Conservation (phyloP, 37 sponge, comb jelly and placozoan species). For the Ianthella basta region DNA sequence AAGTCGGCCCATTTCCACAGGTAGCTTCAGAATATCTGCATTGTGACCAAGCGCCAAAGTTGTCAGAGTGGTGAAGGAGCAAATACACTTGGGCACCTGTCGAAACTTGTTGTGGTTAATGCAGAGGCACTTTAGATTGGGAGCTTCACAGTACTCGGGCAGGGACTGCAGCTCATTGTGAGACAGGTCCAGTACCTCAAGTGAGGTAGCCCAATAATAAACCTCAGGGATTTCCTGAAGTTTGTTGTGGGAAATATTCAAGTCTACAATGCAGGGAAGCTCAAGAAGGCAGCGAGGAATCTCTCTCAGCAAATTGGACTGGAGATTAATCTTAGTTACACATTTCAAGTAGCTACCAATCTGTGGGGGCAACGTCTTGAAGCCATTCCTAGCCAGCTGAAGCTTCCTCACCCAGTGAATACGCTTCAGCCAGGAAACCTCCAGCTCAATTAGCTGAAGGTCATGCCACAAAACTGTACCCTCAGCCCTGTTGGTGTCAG, state of each 20-base stretch:
- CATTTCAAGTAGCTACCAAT: constrained; percentile 34
- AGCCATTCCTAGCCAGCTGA: constrained; percentile 33
- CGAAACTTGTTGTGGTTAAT: constrained; percentile 77
- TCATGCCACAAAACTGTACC: constrained; percentile 51
- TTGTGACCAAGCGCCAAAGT: constrained; percentile 70
- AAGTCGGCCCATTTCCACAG: constrained; percentile 48
- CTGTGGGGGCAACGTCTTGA: constrained; percentile 44
- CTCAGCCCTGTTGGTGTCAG: constrained; percentile 42
- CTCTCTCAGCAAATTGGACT: constrained; percentile 68
- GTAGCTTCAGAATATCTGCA: constrained; percentile 62
- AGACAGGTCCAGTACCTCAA: constrained; percentile 76
- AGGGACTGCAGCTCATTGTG: constrained; percentile 73
- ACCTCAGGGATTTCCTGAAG: constrained; percentile 77
- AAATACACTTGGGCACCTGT: constrained; percentile 76
- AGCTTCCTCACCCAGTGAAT: constrained; percentile 45
- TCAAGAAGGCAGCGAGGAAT: constrained; percentile 82
- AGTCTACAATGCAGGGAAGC: constrained; percentile 72
- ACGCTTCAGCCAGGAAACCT: constrained; percentile 32
- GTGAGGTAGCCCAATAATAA: constrained; percentile 73
- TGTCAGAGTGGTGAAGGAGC: constrained; percentile 71
- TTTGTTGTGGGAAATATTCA: constrained; percentile 83
- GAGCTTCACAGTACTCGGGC: constrained; percentile 61
- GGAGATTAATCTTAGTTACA: constrained; percentile 56
- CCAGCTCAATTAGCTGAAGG: constrained; percentile 32
- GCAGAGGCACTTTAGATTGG: constrained; percentile 70